phyloP scores from a whole-genome alignment of 2,113 vertebrate species.

The Leptocoma aspasia region DNA sequence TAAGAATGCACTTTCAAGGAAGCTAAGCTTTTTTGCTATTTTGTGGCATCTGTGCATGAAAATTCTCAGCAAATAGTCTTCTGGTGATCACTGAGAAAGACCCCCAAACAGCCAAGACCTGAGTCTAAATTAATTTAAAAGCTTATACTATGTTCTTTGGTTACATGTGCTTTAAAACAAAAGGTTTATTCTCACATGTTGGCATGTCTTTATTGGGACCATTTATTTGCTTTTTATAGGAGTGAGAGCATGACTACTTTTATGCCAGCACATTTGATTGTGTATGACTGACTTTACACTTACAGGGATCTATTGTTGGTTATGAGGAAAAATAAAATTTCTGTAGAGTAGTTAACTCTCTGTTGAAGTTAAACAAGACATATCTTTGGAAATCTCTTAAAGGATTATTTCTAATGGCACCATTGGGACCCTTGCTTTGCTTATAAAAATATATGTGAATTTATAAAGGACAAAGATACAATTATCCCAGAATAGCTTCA shows the following conservation, averaged over 20 bases:
- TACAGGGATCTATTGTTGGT: conserved; percentile 39
- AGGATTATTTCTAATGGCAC: conserved; percentile 7
- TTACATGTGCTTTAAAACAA: conserved; percentile 14
- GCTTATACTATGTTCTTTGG: neutral
- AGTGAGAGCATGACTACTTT: conserved; percentile 12
- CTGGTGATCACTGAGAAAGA: neutral
- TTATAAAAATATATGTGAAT: conserved; percentile 30
- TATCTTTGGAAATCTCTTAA: conserved; percentile 30
- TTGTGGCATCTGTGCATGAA: neutral
- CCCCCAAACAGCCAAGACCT: neutral
- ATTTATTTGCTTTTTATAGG: conserved; percentile 42
- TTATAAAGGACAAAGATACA: conserved; percentile 24
- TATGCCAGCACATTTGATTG: conserved; percentile 16
- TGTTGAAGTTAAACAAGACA: neutral
- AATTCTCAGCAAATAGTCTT: neutral
- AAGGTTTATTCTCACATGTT: conserved; percentile 40
- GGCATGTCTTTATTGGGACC: neutral
- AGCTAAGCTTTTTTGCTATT: neutral
- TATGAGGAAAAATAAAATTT: conserved; percentile 28
- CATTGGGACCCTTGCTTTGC: neutral
- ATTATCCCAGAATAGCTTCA: conserved; percentile 26
- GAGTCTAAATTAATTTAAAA: neutral
- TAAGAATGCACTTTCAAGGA: neutral
- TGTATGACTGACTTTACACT: conserved; percentile 2
- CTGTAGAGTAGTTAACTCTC: neutral